These are phyloP conservation scores for Manacus vitellinus DNA, from an alignment of 2,113 vertebrate genomes.

Conservation along the genomic window DNA sequence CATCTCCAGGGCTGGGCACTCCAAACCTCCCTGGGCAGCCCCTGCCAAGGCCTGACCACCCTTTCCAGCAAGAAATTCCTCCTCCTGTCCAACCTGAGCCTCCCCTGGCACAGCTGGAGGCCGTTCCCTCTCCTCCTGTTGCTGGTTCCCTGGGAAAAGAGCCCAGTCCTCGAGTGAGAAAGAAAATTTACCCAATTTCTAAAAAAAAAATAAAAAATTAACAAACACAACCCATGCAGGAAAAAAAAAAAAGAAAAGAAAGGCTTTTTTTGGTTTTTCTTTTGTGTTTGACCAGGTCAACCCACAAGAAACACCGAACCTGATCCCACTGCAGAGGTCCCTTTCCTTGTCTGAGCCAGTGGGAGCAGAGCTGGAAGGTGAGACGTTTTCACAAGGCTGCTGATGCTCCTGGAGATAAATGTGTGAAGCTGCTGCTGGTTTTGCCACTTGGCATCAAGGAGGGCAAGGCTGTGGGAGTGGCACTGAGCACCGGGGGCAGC, in stretches of 20 bases:
- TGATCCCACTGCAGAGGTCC: neutral
- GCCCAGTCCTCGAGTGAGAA: neutral
- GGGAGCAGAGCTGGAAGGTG: neutral
- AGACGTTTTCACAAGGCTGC: neutral
- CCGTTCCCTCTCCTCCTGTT: neutral
- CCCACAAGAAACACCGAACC: neutral
- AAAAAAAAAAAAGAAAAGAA: neutral
- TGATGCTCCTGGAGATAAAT: slow-evolving; percentile 29
- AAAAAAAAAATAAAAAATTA: neutral
- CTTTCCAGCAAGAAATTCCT: accelerated
- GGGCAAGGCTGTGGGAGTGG: neutral
- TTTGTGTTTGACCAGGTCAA: neutral
- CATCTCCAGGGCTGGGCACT: neutral
- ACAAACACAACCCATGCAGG: neutral
- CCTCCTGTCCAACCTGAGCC: neutral
- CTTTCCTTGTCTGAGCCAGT: neutral
- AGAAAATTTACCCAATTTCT: neutral
- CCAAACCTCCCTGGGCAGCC: neutral
- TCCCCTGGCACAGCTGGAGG: neutral
- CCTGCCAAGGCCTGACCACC: accelerated
- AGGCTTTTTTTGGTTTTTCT: neutral
- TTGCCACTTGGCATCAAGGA: neutral
- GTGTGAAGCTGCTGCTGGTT: neutral
- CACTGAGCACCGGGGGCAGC: slow-evolving; percentile 26
- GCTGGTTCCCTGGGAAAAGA: neutral